Base-by-base conservation (phyloP, 2,888 invertebrate species). In the Nezara viridula region DNA sequence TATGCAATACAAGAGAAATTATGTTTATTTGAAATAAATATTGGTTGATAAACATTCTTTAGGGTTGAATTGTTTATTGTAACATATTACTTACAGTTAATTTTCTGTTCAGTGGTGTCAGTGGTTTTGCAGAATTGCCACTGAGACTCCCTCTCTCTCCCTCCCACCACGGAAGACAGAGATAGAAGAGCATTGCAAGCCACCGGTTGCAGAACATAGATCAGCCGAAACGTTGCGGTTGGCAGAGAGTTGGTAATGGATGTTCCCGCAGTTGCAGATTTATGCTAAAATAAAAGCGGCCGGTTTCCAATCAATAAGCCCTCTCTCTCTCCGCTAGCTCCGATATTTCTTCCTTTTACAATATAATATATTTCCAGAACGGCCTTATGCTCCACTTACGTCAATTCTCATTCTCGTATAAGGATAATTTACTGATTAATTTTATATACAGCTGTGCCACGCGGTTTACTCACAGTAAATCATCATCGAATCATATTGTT, bases 191-290 rank as follows among this genome's bases (percentile, higher is more conserved):
- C 16, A 60, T 60, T 77, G 77, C 77, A 77, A 81, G 40, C 81
- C 81, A 44, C 81, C n/a, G 44, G 81, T 81, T 81, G 81, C 81
- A 81, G 81, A 37, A 73, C 66, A 81, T 81, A 81, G n/a, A 81
- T 81, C 81, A 81, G 44, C 10, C 40, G 81, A 81, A 81, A 81
- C 66, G 66, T 73, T 73, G 66, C 37, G 66, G 81, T 81, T 40
- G 44, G n/a, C n/a, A 40, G 12, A 2, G 19, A 0, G 14, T 6
- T 0, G 14, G 81, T 44, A 81, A 81, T 81, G 44, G n/a, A 81
- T 81, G 81, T 24, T 1, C 44, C 81, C 81, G 44, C 81, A 44
- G 81, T 81, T 81, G 44, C 81, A 44, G 81, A 81, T 81, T 81
- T 81, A 81, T 81, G n/a, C 44, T 47, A 81, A 81, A 81, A 81